Percentiles rank a stretch among this genome's conserved stretches.
These are phyloP conservation scores for Euphydryas editha DNA, from an alignment of 2,888 invertebrate species.

Conservation along the genomic window DNA sequence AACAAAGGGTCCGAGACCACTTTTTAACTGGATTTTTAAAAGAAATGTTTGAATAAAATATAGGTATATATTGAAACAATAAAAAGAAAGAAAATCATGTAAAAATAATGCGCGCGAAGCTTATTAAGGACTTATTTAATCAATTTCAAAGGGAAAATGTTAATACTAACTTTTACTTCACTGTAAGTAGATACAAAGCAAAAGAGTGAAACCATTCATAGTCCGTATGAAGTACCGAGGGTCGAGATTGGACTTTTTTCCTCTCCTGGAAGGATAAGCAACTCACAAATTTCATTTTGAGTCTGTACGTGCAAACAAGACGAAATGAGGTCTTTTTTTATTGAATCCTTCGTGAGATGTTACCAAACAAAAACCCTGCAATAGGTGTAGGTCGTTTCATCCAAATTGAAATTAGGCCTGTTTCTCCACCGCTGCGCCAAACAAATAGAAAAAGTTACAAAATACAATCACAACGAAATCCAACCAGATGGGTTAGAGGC, in stretches of 20 bases:
- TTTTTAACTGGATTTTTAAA: background rate
- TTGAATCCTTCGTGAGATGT: constrained; percentile 23
- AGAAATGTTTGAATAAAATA: background rate
- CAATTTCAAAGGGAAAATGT: constrained; percentile 14
- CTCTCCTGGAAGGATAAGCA: constrained; percentile 16
- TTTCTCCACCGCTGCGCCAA: constrained; percentile 56
- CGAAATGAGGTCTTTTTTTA: constrained; percentile 62
- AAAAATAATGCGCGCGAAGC: constrained; percentile 6
- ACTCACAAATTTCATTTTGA: constrained; percentile 72
- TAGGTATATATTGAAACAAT: too few relatives aligned
- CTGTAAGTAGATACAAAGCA: constrained; percentile 23
- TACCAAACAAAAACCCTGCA: constrained; percentile 51
- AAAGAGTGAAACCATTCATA: constrained; percentile 40
- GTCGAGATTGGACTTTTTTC: constrained; percentile 20
- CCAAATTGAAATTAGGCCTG: constrained; percentile 73
- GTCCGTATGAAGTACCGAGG: constrained; percentile 17
- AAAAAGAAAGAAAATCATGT: too few relatives aligned
- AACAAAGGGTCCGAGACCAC: background rate
- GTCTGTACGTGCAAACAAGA: constrained; percentile 71
- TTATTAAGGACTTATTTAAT: constrained; percentile 17
- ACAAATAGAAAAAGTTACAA: constrained; percentile 67
- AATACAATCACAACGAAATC: constrained; percentile 30
- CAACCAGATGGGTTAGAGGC: constrained; percentile 11
- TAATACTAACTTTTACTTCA: constrained; percentile 9
- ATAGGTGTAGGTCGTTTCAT: constrained; percentile 63